Evolutionary conservation across 2,113 vertebrate genomes (phyloP).

Genomic region (Todiramphus chloris): DNA sequence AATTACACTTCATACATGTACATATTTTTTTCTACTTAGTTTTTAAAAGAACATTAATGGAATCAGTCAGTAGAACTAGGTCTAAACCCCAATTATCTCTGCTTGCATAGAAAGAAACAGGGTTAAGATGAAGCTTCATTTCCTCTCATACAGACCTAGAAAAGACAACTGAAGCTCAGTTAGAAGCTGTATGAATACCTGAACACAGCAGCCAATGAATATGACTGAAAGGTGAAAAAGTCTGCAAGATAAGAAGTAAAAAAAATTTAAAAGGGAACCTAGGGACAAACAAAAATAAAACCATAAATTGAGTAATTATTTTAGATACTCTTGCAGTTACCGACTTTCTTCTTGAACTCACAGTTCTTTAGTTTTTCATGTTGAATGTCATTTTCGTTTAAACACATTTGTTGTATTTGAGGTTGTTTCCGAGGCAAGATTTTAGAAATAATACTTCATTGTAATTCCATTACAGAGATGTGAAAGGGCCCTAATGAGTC

Average conservation of each 20-base stretch:
- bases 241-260: neutral
- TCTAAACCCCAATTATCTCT: neutral
- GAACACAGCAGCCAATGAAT: neutral
- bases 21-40: neutral
- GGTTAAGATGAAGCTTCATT: neutral
- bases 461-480: too few species aligned
- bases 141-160: neutral
- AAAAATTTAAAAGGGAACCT: neutral
- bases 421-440: neutral
- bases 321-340: neutral
- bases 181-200: neutral
- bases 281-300: neutral
- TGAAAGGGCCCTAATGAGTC: neutral
- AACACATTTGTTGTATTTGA: neutral
- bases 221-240: neutral
- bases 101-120: neutral
- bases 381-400: neutral
- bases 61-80: neutral
- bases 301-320: neutral
- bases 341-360: neutral
- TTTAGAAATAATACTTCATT: neutral
- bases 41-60: neutral
- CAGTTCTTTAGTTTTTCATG: neutral
- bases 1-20: neutral
- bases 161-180: neutral